Base-by-base conservation (phyloP, 2,888 invertebrate species). In the Idaea straminata region DNA sequence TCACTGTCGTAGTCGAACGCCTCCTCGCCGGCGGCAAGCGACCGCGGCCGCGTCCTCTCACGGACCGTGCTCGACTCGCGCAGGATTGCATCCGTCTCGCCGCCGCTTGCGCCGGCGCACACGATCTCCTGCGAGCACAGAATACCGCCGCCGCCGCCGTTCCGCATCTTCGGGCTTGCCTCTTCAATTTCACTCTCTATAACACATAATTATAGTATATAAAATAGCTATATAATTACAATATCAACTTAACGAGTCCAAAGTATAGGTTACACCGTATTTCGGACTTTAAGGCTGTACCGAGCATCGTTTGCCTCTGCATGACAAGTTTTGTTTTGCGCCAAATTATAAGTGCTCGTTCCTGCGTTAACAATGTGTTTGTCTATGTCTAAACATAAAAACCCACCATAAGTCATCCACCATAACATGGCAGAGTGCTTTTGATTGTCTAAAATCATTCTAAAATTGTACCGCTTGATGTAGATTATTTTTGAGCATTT, bases 41-140 rank as follows among this genome's bases (percentile, higher is more conserved):
- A 91, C 61, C 82, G 81, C 4, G 91, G 91, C 0, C 91, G 85
- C 73, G 86, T 84, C 15, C 83, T 74, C 59, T n/a, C 58, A 1
- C 15, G 15, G 15, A n/a, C 58, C 83, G 5, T 78, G 80, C 3
- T 72, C 71, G 0, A 86, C 87, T n/a, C 89, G 83, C 15, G 83
- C 83, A 25, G 25, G 13, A 86, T 85, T 59, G 89, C 88, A 0
- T 84, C 86, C 38, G 81, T 77, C 6, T 85, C 85, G 16, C 25
- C 57, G 34, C 83, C 86, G 47, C 82, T 77, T 6, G 85, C 85
- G 16, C 35, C 47, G 35, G 79, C 73, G 5, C 84, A 85, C 16
- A 88, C 62, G 66, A 83, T 85, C 68, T 88, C 89, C n/a, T 77
- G 82, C 0, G 88, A 86, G 7, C 75, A 69, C 5, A 79, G 74